These are phyloP conservation scores for Lophura nycthemera DNA, from an alignment of 2,113 vertebrate species.

Conservation along the genomic window DNA sequence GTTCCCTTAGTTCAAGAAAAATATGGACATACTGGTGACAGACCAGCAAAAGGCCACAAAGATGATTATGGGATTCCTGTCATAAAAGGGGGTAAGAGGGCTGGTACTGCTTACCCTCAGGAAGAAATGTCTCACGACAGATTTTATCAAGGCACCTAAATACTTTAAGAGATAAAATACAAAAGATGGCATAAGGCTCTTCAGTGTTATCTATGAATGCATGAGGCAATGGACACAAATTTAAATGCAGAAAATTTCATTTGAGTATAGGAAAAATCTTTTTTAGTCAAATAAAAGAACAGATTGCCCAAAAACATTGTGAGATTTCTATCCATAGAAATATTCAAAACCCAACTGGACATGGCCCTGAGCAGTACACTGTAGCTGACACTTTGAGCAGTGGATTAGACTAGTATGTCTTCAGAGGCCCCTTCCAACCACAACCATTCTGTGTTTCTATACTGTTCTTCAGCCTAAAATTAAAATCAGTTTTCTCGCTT, in stretches of 20 bases:
- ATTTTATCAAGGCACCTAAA: neutral
- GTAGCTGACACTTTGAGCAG: neutral
- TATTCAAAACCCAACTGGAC: neutral
- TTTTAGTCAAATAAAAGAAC: neutral
- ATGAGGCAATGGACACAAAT: neutral
- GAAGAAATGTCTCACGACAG: neutral
- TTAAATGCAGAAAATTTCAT: neutral
- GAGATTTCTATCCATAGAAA: neutral
- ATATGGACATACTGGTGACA: too few species aligned
- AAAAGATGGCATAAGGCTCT: neutral
- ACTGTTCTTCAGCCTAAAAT: neutral
- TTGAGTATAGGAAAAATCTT: neutral
- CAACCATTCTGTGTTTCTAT: neutral
- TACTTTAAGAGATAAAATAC: neutral
- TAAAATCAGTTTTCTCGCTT: neutral
- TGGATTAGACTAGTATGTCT: neutral
- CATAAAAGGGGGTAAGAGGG: too few species aligned
- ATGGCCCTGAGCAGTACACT: neutral
- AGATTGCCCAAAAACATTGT: neutral
- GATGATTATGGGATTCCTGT: too few species aligned
- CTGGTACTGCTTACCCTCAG: neutral
- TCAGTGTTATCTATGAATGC: neutral
- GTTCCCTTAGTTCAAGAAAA: too few species aligned
- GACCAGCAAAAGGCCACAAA: too few species aligned
- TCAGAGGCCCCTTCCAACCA: neutral